Evolutionary conservation across 2,888 invertebrate species (phyloP), one percentile per base, ranked within the genome.

Genomic region (Mythimna lalbum): DNA sequence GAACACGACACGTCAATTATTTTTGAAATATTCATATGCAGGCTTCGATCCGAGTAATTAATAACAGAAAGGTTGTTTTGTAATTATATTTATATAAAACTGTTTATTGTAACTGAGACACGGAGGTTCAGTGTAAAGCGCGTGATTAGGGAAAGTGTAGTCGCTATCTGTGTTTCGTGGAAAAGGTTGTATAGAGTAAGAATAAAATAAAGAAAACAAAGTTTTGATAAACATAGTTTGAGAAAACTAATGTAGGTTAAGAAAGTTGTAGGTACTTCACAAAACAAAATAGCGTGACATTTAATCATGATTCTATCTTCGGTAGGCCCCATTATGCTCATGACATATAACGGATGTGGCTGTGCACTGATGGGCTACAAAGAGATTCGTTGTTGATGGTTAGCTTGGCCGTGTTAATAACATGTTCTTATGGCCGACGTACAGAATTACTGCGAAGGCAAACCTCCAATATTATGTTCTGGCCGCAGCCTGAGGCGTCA

Each of bases 21-120:
- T 47, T 69, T 65, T 67, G 49, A 62, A 61, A 57, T 79, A 73
- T 80, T 63, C 19, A 67, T 39, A 53, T n/a, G 50, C 7, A 6
- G 9, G 33, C 33, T 60, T 33, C 33, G 60, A 39, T 21, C 23
- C 1, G 12, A 1, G 23, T n/a, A 60, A 55, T 57, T 63, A 60
- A 21, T 27, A 9, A 75, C 14, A 43, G n/a, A 7, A 39, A 23
- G 43, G 43, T 39, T 21, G 27, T 31, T 27, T 39, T 62, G 27
- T 21, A 14, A 12, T n/a, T n/a, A 31, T 57, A 52, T 62, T 21
- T 39, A 21, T 17, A 43, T 6, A 14, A 17, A 47, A 53, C 17
- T 53, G 27, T 36, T 39, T 43, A 31, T 27, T 62, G 10, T 31
- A 52, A 61, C 12, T 23, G 10, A n/a, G 39, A 36, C 33, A 36